A percentile compares a stretch with the other conserved stretches of the same genome.
phyloP scores from a whole-genome alignment of 92 coral and sea anemone genomes.

The Paramuricea clavata region DNA sequence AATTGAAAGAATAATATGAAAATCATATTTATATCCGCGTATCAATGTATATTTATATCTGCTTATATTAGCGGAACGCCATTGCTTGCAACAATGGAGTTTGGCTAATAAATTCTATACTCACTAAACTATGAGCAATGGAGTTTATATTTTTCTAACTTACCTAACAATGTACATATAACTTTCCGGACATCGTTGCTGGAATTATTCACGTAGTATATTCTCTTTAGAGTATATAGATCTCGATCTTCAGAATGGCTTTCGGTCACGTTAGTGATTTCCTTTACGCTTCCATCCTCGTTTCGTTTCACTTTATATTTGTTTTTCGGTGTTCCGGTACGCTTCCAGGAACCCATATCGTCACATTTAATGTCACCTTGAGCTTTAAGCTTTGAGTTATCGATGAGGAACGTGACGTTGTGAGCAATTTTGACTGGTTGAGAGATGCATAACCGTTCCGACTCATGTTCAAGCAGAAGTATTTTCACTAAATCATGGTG shows the following conservation, averaged over 20 bases:
- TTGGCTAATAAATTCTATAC: too few species aligned
- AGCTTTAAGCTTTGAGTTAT: not conserved
- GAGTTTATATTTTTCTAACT: not conserved
- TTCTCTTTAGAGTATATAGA: conserved; percentile 17
- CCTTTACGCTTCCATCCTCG: not conserved
- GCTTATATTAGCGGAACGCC: too few species aligned
- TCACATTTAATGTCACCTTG: not conserved
- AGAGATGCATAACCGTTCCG: not conserved
- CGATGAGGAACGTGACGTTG: not conserved
- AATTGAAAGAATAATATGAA: too few species aligned
- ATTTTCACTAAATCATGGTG: not conserved
- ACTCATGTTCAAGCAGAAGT: not conserved
- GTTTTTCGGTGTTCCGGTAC: not conserved
- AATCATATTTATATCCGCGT: too few species aligned
- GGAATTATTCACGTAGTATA: conserved; percentile 17
- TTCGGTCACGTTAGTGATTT: not conserved
- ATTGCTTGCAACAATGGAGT: too few species aligned
- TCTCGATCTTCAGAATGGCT: not conserved
- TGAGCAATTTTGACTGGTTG: not conserved
- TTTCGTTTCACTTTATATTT: not conserved
- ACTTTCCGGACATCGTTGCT: conserved; percentile 28
- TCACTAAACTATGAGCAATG: not conserved
- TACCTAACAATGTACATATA: not conserved
- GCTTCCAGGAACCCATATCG: conserved; percentile 13
- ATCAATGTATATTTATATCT: too few species aligned